phyloP scores from a whole-genome alignment of 2,797 vertebrate species.

The Jordanella pulchra region DNA sequence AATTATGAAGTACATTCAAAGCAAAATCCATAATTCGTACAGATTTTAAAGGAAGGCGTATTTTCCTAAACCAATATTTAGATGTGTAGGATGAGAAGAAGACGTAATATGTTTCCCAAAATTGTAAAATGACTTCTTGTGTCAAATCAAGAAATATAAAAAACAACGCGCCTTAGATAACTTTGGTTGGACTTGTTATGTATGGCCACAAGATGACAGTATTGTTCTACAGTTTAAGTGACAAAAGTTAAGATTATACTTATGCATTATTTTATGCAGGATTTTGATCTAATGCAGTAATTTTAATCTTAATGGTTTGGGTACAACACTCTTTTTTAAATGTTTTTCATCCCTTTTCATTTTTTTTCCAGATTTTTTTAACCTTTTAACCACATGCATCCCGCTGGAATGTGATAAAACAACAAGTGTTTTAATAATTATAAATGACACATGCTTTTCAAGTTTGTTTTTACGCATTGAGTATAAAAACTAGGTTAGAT shows the following conservation, averaged over 20 bases:
- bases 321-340: background rate
- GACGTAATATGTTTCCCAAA: background rate
- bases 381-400: background rate
- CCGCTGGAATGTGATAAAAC: background rate
- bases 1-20: no score
- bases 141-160: background rate
- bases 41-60: no score
- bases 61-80: no score
- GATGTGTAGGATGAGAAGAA: no score
- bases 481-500: background rate
- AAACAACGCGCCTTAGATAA: background rate
- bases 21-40: no score
- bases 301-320: background rate
- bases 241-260: no score
- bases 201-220: slow-evolving; percentile 39
- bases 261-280: background rate
- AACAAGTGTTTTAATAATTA: background rate
- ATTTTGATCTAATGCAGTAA: background rate
- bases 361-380: background rate
- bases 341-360: background rate
- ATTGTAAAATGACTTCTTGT: background rate
- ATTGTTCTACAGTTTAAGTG: slow-evolving; percentile 3
- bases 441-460: background rate
- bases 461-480: no score
- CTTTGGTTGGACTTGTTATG: background rate